Evolutionary conservation across 2,113 vertebrate species (phyloP).

Genomic region (Terrapene triunguis): DNA sequence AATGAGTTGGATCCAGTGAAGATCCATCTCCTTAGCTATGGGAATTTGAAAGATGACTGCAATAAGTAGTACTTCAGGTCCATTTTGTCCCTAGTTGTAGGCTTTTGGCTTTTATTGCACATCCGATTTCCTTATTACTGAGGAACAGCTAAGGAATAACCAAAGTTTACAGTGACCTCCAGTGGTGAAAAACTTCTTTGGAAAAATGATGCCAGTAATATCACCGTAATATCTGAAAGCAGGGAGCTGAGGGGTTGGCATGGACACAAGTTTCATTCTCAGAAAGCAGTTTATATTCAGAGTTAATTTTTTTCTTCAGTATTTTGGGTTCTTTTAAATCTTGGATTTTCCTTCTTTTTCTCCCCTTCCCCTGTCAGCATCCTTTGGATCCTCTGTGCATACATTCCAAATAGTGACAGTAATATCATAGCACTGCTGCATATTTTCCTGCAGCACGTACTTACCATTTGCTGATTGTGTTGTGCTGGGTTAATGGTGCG

Average conservation of each 20-base stretch:
- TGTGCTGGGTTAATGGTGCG: background rate
- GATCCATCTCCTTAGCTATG: background rate
- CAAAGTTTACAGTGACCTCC: conserved; percentile 71
- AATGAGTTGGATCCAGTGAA: background rate
- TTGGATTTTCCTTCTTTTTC: background rate
- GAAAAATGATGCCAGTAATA: background rate
- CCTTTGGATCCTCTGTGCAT: background rate
- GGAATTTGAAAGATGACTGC: background rate
- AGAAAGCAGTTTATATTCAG: background rate
- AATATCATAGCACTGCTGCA: background rate
- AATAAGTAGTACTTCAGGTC: background rate
- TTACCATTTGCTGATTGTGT: background rate
- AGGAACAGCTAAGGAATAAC: background rate
- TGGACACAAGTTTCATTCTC: background rate
- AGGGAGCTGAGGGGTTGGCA: background rate
- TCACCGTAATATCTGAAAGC: background rate
- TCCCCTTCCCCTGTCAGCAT: background rate
- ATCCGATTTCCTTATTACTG: background rate
- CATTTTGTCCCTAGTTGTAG: background rate
- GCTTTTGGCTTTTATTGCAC: background rate
- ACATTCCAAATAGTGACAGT: background rate
- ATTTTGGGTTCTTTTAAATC: background rate
- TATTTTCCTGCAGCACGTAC: background rate
- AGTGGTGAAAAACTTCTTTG: conserved; percentile 51
- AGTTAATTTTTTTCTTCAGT: background rate